Evolutionary conservation across 2,888 invertebrate genomes (phyloP).

Genomic region (Drosophila siamana): DNA sequence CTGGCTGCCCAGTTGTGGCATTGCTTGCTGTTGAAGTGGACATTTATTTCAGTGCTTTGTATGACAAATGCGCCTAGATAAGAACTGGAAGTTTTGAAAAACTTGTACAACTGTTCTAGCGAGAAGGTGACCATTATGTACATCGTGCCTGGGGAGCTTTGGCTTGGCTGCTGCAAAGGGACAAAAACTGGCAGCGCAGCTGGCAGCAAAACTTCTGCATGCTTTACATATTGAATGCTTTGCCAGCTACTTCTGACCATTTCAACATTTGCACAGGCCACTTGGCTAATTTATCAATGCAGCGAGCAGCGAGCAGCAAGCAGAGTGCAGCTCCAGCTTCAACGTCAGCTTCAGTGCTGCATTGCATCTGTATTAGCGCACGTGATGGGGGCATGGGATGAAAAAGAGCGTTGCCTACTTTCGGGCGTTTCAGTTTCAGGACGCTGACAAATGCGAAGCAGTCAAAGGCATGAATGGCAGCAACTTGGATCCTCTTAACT

Average conservation of each 20-base stretch:
- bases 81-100: slow-evolving; percentile 55
- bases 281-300: slow-evolving; percentile 61
- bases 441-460: slow-evolving; percentile 49
- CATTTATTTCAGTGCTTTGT: slow-evolving; percentile 69
- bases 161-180: not conserved
- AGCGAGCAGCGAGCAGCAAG: not conserved
- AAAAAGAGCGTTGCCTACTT: slow-evolving; percentile 26
- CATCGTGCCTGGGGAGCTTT: not conserved
- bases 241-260: slow-evolving; percentile 29
- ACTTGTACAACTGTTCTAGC: slow-evolving; percentile 45
- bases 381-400: slow-evolving; percentile 35
- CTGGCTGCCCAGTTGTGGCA: not conserved
- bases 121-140: not conserved
- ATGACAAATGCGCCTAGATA: slow-evolving; percentile 77
- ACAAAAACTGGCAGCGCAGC: slow-evolving; percentile 6
- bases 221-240: slow-evolving; percentile 30
- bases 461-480: slow-evolving; percentile 27
- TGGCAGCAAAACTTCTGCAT: slow-evolving; percentile 11
- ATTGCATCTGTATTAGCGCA: slow-evolving; percentile 5
- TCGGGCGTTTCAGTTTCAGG: slow-evolving; percentile 29
- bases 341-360: not conserved
- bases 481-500: slow-evolving; percentile 13
- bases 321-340: not conserved
- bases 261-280: slow-evolving; percentile 47
- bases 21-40: slow-evolving; percentile 59